These are phyloP conservation scores for Phainopepla nitens DNA, from an alignment of 2,113 vertebrate genomes.

Conservation along the genomic window DNA sequence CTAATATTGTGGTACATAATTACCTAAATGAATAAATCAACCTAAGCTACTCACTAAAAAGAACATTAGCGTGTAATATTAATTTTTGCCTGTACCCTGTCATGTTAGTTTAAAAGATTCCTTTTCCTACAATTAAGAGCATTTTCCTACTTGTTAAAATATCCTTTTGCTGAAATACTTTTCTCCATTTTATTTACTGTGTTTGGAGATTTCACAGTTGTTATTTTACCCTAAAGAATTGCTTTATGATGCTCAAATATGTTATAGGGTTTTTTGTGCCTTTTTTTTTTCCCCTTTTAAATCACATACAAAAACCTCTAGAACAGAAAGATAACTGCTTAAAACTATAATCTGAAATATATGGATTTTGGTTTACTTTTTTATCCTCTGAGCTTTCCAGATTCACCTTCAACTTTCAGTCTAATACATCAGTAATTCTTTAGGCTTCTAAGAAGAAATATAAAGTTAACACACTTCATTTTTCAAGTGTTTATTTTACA, in stretches of 20 bases:
- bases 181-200: background rate
- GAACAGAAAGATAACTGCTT: conserved; percentile 36
- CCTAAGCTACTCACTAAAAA: conserved; percentile 82
- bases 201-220: conserved; percentile 39
- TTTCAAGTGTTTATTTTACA: background rate
- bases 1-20: conserved; percentile 91
- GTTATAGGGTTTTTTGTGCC: background rate
- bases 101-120: conserved; percentile 82
- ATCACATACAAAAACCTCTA: background rate
- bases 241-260: conserved; percentile 47
- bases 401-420: background rate
- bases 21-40: conserved; percentile 95
- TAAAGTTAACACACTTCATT: background rate
- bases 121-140: conserved; percentile 70
- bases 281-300: background rate
- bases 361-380: background rate
- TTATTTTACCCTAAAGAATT: conserved; percentile 44
- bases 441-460: background rate
- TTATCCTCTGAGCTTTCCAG: background rate
- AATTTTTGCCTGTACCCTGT: conserved; percentile 81
- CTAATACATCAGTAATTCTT: background rate
- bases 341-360: conserved; percentile 12
- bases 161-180: conserved; percentile 62
- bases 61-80: conserved; percentile 79
- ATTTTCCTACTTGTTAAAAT: conserved; percentile 67